These are phyloP conservation scores for Lateolabrax maculatus DNA, from an alignment of 2,797 vertebrate species.

Conservation along the genomic window DNA sequence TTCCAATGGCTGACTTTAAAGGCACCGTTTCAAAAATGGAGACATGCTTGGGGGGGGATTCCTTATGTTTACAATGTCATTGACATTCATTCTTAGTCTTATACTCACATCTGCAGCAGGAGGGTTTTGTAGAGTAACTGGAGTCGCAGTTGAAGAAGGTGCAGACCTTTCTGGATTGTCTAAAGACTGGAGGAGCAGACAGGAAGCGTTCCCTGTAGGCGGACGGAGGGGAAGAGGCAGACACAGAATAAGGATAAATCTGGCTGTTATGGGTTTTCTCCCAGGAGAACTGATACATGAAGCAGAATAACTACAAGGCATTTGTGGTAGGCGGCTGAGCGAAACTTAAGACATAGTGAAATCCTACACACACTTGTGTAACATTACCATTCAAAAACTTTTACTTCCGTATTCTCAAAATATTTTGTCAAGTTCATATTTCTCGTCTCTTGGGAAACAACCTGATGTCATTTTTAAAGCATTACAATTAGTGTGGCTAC, in stretches of 20 bases:
- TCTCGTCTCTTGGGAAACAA: not conserved
- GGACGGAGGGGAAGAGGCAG: not conserved
- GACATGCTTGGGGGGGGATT: too few relatives aligned
- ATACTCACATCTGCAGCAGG: slow-evolving; percentile 89
- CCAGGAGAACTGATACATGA: not conserved
- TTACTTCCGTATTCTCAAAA: not conserved
- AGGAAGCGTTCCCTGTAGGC: slow-evolving; percentile 90
- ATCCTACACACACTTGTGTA: not conserved
- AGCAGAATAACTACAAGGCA: not conserved
- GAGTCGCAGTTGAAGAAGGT: slow-evolving; percentile 91
- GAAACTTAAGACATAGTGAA: not conserved
- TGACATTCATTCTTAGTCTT: not conserved
- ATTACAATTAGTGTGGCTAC: too few relatives aligned
- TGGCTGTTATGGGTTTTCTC: not conserved
- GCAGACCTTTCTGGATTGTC: slow-evolving; percentile 88
- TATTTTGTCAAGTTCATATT: not conserved
- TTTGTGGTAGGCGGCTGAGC: not conserved
- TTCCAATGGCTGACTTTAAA: not conserved
- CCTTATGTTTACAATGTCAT: too few relatives aligned
- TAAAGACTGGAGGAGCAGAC: slow-evolving; percentile 90
- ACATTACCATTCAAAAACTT: not conserved
- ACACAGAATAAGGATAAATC: not conserved
- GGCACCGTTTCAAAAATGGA: not conserved
- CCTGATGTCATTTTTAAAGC: too few relatives aligned
- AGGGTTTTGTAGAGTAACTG: slow-evolving; percentile 83